Evolutionary conservation across 2,113 vertebrate genomes (phyloP), one percentile per base, ranked within the genome.

Genomic region (Anarrhichthys ocellatus): DNA sequence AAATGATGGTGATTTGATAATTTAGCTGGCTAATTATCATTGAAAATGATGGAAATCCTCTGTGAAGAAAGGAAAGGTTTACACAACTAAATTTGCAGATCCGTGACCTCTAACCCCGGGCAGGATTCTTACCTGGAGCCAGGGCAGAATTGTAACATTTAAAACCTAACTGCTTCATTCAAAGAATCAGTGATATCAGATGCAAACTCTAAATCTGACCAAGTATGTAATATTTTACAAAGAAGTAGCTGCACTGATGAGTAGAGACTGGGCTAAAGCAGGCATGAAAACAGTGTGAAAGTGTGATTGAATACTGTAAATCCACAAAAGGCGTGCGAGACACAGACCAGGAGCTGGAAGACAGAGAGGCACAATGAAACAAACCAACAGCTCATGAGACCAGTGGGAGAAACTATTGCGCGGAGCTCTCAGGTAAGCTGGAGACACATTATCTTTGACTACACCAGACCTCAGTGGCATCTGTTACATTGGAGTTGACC

Each of bases 391-490:
- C 6, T 11, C 10, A 2, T 42, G 42, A 63, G 15, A 52, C 36
- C 4, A 15, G 46, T 34, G 56, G 62, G 29, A 64, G 13, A 38
- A 1, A 15, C 17, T 42, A 69, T 5, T 6, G 27, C 1, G 2
- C 34, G 6, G n/a, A 54, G 34, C 66, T 46, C 10, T 62, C 42
- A 22, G 64, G 20, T 34, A 54, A 32, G 54, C 46, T 69, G 64
- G 34, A 70, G 71, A 75, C 70, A 75, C 29, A 42, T 75, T 38
- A 58, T 70, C 11, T 24, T 24, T 32, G 62, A 73, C 7, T 58
- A 68, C 22, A 10, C 27, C 72, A 34, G 79, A 74, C 69, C 75
- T 74, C 38, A 76, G 63, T 38, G 62, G 74, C 58, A 42, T 74
- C 46, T 32, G 34, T 46, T 61, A 2, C 71, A 46, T 48, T 56